phyloP scores from a whole-genome alignment of 2,797 vertebrate genomes.

The Artibeus lituratus region DNA sequence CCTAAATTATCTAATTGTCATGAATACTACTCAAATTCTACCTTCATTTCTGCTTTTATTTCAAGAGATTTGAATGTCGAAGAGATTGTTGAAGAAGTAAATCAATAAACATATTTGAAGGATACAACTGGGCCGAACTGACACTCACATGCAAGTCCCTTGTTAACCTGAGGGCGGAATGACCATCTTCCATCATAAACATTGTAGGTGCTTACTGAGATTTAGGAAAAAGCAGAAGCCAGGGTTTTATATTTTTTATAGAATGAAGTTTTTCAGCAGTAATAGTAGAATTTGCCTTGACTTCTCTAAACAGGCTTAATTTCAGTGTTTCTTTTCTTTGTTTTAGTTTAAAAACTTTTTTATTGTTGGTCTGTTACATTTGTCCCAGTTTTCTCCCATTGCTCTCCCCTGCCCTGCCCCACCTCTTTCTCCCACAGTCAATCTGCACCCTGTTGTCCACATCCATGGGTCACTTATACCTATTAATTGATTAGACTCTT shows the following conservation, averaged over 20 bases:
- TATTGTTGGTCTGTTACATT: too few relatives aligned
- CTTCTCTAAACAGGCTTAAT: background rate
- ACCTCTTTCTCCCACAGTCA: too few relatives aligned
- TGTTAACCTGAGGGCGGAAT: background rate
- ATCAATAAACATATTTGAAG: background rate
- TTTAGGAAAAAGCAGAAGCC: background rate
- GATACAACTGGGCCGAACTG: background rate
- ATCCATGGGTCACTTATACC: too few relatives aligned
- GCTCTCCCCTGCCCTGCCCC: too few relatives aligned
- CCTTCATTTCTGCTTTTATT: constrained; percentile 23
- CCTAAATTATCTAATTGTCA: background rate
- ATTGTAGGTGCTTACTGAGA: background rate
- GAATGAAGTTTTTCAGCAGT: background rate
- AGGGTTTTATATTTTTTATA: background rate
- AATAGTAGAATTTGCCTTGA: background rate
- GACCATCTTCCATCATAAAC: background rate
- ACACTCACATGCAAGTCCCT: background rate
- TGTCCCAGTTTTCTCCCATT: too few relatives aligned
- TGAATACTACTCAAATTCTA: background rate
- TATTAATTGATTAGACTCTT: too few relatives aligned
- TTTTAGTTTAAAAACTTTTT: too few relatives aligned
- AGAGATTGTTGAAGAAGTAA: constrained; percentile 14
- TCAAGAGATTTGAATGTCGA: background rate
- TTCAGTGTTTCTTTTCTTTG: background rate
- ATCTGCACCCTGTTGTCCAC: too few relatives aligned